Conservation (phyloP, 2,888 invertebrate genomes). For the Lepetodrilus schrolli region DNA sequence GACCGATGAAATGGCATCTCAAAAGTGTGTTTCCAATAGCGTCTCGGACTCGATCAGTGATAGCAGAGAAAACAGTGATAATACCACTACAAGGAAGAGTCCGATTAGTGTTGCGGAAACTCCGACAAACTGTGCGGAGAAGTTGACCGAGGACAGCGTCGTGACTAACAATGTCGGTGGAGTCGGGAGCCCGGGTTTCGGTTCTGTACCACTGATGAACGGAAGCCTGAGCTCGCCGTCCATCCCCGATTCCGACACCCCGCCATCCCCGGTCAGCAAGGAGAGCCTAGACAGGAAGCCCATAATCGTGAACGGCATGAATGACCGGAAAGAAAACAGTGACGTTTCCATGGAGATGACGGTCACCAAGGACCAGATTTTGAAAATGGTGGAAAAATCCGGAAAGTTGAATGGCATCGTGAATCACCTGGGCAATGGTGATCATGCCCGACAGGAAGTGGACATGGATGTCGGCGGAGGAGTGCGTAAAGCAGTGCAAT, state of each 20-base stretch:
- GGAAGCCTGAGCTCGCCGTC: conserved; percentile 47
- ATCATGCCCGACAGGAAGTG: conserved; percentile 4
- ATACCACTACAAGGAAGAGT: too few species aligned
- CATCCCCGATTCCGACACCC: conserved; percentile 43
- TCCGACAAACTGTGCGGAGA: neutral
- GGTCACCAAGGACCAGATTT: conserved; percentile 24
- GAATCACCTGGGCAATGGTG: conserved; percentile 50
- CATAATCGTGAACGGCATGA: neutral
- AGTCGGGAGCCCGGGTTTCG: neutral
- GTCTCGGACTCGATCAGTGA: conserved; percentile 1
- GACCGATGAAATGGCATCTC: too few species aligned
- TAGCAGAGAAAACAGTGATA: conserved; percentile 12
- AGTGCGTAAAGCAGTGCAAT: neutral
- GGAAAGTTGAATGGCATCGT: conserved; percentile 59
- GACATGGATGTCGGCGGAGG: conserved; percentile 19
- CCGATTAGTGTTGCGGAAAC: too few species aligned
- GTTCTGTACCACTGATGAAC: conserved; percentile 36
- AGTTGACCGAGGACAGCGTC: neutral
- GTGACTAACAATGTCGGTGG: neutral
- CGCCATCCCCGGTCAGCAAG: conserved; percentile 33
- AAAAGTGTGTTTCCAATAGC: neutral
- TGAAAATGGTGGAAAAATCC: conserved; percentile 44
- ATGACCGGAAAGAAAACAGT: neutral
- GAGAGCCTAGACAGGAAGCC: neutral
- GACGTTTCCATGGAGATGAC: conserved; percentile 7